Conservation (phyloP, 2,888 invertebrate species). For the Leptothorax acervorum region DNA sequence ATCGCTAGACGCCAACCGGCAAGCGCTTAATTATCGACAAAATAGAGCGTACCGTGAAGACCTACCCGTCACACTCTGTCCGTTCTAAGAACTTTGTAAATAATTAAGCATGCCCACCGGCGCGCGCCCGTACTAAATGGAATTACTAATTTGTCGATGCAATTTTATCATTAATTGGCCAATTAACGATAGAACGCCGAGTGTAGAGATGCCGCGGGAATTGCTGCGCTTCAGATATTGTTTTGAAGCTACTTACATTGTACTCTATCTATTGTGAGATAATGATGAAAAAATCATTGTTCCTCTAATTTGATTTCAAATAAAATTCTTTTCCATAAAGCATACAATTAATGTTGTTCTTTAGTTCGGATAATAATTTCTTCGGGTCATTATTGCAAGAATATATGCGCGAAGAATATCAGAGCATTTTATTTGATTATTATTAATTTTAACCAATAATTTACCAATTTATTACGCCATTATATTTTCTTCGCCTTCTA, state of each 20-base stretch:
- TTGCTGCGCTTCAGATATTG: constrained; percentile 18
- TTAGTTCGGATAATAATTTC: neutral
- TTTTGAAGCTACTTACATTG: constrained; percentile 12
- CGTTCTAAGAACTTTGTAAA: constrained; percentile 66
- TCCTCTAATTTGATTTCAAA: neutral
- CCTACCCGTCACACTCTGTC: constrained; percentile 39
- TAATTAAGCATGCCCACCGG: constrained; percentile 63
- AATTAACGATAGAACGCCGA: constrained; percentile 40
- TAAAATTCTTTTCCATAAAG: neutral
- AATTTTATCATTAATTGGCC: constrained; percentile 58
- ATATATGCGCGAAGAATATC: neutral
- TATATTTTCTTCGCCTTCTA: neutral
- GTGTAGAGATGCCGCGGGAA: constrained; percentile 11
- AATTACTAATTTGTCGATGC: constrained; percentile 73
- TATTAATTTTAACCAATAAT: neutral
- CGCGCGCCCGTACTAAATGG: constrained; percentile 65
- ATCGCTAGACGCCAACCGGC: constrained; percentile 33
- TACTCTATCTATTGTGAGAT: neutral
- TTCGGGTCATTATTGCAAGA: neutral
- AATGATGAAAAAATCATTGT: neutral
- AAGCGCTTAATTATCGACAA: constrained; percentile 60
- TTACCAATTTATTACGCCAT: neutral
- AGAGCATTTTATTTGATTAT: no score
- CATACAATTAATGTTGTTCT: neutral
- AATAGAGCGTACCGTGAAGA: constrained; percentile 46